Percentiles rank a stretch among this genome's conserved stretches.
Evolutionary conservation across 2,113 vertebrate species (phyloP).

Genomic region (Limanda limanda): DNA sequence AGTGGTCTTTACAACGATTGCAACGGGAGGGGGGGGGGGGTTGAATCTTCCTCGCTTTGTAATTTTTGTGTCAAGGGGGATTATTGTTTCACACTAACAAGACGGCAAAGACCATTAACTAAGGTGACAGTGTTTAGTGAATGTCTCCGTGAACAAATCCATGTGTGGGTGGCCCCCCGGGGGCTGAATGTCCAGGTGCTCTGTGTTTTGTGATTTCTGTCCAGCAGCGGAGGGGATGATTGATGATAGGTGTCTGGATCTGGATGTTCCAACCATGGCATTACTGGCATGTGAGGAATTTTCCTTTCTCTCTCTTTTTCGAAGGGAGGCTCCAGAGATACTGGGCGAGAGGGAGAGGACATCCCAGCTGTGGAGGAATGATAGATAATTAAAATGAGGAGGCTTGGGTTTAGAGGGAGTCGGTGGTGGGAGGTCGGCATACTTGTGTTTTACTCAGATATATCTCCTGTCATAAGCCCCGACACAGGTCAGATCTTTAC

Average conservation of each 20-base stretch:
- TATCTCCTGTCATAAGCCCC: slow-evolving; percentile 11
- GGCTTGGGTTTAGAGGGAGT: slow-evolving; percentile 17
- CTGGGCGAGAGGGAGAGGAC: not conserved
- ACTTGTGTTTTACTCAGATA: slow-evolving; percentile 19
- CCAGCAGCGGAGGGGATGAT: slow-evolving; percentile 24
- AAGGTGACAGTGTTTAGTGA: slow-evolving; percentile 6
- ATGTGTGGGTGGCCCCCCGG: slow-evolving; percentile 33
- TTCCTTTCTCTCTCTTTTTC: not conserved
- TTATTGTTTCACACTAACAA: slow-evolving; percentile 11
- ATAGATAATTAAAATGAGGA: slow-evolving; percentile 15
- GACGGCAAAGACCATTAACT: slow-evolving; percentile 17
- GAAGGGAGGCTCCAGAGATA: slow-evolving; percentile 4
- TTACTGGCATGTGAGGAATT: slow-evolving; percentile 57
- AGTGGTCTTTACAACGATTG: slow-evolving; percentile 37
- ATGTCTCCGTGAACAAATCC: slow-evolving; percentile 8
- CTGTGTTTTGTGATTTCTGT: slow-evolving; percentile 29
- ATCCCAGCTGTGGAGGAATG: slow-evolving; percentile 29
- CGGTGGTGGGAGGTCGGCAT: slow-evolving; percentile 15
- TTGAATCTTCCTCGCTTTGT: slow-evolving; percentile 7
- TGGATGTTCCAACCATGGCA: slow-evolving; percentile 25
- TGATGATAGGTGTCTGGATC: slow-evolving; percentile 21
- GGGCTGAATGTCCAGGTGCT: slow-evolving; percentile 37
- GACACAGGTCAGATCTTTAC: slow-evolving; percentile 9
- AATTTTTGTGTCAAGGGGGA: slow-evolving; percentile 13
- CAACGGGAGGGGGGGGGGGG: not conserved